Evolutionary conservation across 2,113 vertebrate genomes (phyloP).

Genomic region (Gallinago jamesoni): DNA sequence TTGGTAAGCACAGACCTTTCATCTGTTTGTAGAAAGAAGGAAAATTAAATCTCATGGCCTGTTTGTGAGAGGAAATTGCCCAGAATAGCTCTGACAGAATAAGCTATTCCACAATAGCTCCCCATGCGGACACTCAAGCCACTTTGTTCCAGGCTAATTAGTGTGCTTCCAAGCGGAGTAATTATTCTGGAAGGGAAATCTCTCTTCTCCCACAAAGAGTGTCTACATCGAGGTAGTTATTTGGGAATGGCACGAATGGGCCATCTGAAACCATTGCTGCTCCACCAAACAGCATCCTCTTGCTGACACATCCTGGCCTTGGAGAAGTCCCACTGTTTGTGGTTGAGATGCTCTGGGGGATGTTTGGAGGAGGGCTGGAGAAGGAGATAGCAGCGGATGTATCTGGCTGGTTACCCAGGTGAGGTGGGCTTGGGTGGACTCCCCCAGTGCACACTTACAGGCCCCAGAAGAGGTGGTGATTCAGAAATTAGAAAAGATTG

Average conservation of each 20-base stretch:
- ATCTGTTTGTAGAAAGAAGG: conserved; percentile 23
- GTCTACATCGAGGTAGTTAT: neutral
- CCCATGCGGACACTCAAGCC: conserved; percentile 29
- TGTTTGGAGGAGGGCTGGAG: neutral
- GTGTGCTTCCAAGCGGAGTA: conserved; percentile 58
- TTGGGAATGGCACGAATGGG: neutral
- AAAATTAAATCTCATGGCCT: conserved; percentile 59
- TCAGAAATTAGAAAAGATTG: neutral
- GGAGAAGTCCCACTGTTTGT: neutral
- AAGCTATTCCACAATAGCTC: conserved; percentile 62
- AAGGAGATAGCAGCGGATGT: neutral
- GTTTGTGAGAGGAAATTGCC: conserved; percentile 60
- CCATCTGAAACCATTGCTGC: neutral
- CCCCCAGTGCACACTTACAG: neutral
- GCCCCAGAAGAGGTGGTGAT: neutral
- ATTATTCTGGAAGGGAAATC: conserved; percentile 54
- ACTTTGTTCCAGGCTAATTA: conserved; percentile 67
- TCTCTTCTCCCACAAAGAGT: conserved; percentile 21
- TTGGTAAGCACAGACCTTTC: conserved; percentile 12
- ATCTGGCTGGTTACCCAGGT: neutral
- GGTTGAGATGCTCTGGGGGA: neutral
- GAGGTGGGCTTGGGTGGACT: neutral
- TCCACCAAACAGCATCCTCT: rapidly evolving
- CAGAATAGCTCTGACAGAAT: conserved; percentile 61
- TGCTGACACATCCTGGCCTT: neutral